A percentile compares a stretch with the other conserved stretches of the same genome.
Evolutionary conservation across 2,797 vertebrate genomes (phyloP).

Genomic region (Clangula hyemalis): DNA sequence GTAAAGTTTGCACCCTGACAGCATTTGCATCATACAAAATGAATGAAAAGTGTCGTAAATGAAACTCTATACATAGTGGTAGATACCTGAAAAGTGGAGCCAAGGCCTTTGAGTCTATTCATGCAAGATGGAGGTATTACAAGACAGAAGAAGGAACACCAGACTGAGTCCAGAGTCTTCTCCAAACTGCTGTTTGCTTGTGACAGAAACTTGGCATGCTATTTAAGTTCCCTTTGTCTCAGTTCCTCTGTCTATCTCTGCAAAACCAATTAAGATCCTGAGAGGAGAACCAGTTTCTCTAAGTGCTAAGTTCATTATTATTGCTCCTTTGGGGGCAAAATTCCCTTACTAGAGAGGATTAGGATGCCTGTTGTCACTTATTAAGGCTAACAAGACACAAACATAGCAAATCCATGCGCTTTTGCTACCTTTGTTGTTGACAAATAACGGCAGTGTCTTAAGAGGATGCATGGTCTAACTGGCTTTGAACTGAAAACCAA

Average conservation of each 20-base stretch:
- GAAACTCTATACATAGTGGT: not conserved
- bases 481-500: not conserved
- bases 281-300: not conserved
- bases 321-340: slow-evolving; percentile 6
- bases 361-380: slow-evolving; percentile 8
- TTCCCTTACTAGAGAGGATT: not conserved
- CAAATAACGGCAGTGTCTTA: not conserved
- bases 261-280: slow-evolving; percentile 23
- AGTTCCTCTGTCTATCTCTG: not conserved
- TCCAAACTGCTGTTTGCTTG: slow-evolving; percentile 13
- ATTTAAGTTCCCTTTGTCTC: not conserved
- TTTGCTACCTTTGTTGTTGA: not conserved
- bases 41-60: not conserved
- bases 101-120: not conserved
- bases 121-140: not conserved
- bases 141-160: slow-evolving; percentile 13
- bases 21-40: not conserved
- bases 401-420: not conserved
- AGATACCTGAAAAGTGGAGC: not conserved
- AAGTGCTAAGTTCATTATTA: not conserved
- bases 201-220: slow-evolving; percentile 9
- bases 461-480: not conserved
- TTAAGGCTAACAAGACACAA: not conserved
- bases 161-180: not conserved
- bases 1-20: not conserved